Base-by-base conservation (phyloP, 23 tunicate genomes). In the Ascidia mentula region DNA sequence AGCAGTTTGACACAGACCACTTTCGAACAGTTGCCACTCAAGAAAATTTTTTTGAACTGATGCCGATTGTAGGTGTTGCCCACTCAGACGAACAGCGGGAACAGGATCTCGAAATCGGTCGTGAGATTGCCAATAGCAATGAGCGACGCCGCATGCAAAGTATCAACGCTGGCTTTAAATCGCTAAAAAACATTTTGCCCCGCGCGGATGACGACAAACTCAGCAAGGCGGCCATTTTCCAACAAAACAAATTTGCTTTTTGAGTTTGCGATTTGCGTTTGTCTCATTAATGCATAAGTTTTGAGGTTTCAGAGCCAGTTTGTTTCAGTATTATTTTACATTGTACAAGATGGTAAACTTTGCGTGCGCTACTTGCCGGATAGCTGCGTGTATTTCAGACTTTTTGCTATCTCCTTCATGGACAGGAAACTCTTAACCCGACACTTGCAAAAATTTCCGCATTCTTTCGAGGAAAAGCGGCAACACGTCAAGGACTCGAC, bases 71-170 rank as follows among this genome's bases (percentile, higher is more conserved):
- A n/a, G n/a, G n/a, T n/a, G n/a, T n/a, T n/a, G n/a, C n/a, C n/a
- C n/a, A n/a, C n/a, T n/a, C n/a, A n/a, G n/a, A n/a, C 36, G 90
- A 87, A 0, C 97, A 86, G 34, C 81, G 90, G 36, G 97, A 91
- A 39, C 97, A 91, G 40, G 98, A 95, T 1, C 87, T 87, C 30
- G 89, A 88, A 85, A 76, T 86, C 18, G 77, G 95, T 36, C 72
- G 99, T 12, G 95, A 91, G 76, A 96, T 96, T 37, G 99, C 99
- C 28, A 96, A 96, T 76, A 84, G 91, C 82, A 96, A 96, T 59
- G 99, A 96, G 72, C 74, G 99, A 32, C 79, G 99, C 6, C 79
- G 99, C 30, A 96, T 96, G 99, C 97, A 96, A 88, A 96, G 91
- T 74, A 96, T 96, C 40, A 96, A 96, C 73, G 95, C 94, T 37